Base-by-base conservation (phyloP, 2,113 vertebrate species). In the Piaya cayana region DNA sequence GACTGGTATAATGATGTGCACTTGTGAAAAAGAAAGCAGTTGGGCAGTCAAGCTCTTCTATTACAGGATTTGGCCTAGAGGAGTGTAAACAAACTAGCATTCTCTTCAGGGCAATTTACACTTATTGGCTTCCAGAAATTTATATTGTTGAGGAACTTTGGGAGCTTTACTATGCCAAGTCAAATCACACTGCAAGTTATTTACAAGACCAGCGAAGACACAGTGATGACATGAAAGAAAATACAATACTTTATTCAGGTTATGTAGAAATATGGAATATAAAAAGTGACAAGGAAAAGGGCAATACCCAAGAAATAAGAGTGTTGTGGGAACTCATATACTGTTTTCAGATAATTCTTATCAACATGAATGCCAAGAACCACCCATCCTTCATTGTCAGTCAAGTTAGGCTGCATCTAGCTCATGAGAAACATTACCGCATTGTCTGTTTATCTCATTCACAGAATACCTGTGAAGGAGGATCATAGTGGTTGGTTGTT, bases 41-140 rank as follows among this genome's bases (percentile, higher is more conserved):
- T 65, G 71, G 59, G 55, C 50, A 82, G 75, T 85, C 2, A 3
- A 86, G 59, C 9, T 85, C 59, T 83, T 86, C 84, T 50, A 82
- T 72, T 67, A 68, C 32, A 76, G 43, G 12, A 86, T 75, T 68
- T 95, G 63, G 53, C 63, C 37, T 39, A 49, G 19, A 91, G 55
- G 29, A 79, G n/a, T 77, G 34, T 58, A 95, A 87, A 85, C 50
- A 94, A 94, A 87, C 42, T 8, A 92, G 45, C 69, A 50, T 72
- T 92, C 78, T 92, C 89, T 88, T 90, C 52, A 82, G 70, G 60
- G 42, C 42, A 91, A 87, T 91, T 95, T 77, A 94, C 87, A 96
- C 84, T 37, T 82, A 67, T 53, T 0, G 1, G 71, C 75, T 79
- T 94, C 78, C 75, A 89, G 59, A 94, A 91, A 89, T 64, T 34